phyloP scores from a whole-genome alignment of 2,888 invertebrate species.

The Trachelus stipa region DNA sequence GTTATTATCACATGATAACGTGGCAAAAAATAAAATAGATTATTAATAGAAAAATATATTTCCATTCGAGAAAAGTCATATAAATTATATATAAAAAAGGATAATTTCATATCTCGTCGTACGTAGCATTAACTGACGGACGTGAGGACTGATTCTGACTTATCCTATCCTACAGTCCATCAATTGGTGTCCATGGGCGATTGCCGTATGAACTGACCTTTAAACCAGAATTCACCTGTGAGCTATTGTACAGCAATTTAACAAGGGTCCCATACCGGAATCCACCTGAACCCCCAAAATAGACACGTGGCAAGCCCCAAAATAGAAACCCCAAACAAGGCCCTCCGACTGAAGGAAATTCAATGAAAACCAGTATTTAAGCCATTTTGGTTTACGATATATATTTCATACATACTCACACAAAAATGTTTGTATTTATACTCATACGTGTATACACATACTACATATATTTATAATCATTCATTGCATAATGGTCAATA shows the following conservation, averaged over 20 bases:
- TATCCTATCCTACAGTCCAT: background rate
- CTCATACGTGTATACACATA: too few relatives aligned
- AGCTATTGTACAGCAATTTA: background rate
- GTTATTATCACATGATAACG: background rate
- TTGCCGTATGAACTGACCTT: background rate
- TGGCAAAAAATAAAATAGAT: too few relatives aligned
- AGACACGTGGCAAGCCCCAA: background rate
- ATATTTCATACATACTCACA: background rate
- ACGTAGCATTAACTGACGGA: background rate
- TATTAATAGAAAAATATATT: too few relatives aligned
- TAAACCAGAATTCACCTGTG: constrained; percentile 6
- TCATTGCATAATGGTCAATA: background rate
- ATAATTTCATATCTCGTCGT: too few relatives aligned
- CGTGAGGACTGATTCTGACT: background rate
- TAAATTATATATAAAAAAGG: too few relatives aligned
- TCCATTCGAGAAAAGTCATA: too few relatives aligned
- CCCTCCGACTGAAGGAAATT: background rate
- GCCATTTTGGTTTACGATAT: too few relatives aligned
- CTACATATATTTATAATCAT: too few relatives aligned
- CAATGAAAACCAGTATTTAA: background rate
- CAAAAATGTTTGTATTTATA: background rate
- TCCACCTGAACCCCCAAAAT: background rate
- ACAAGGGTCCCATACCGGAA: constrained; percentile 1
- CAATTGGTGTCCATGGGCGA: background rate
- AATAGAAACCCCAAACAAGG: background rate